Base-by-base conservation (phyloP, 2,797 vertebrate genomes). In the Esox lucius region DNA sequence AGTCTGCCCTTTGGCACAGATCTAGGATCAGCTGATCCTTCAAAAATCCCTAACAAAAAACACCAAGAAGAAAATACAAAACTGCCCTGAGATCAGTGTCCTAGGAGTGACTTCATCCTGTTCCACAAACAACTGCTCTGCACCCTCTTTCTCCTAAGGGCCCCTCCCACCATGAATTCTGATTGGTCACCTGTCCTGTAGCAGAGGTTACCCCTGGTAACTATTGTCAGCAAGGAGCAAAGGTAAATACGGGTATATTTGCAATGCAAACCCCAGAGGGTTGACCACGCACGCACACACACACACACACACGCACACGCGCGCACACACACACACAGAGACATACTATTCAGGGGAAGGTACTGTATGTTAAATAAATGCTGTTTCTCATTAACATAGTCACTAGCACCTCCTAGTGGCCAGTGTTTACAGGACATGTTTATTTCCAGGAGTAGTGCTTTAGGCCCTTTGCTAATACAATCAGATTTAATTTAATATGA, bases 101-200 rank as follows among this genome's bases (percentile, higher is more conserved):
- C 72, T 71, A 31, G 49, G 19, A 31, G 28, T 33, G 51, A 39
- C 28, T 77, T 69, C 73, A 68, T 48, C 68, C 53, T 76, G 70
- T 74, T 62, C 75, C 49, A 81, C 71, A 79, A 77, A 42, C 66
- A 77, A 83, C 78, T 78, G 88, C 85, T 76, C 79, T 82, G 73
- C 86, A 89, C 89, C 87, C 88, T 86, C 83, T 82, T 22, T 28
- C 69, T 33, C 67, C 76, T 70, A 48, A 75, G 75, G 85, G 81
- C 83, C 78, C 69, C 81, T 78, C 76, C 73, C 79, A 76, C 72
- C 12, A 73, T 76, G 76, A 65, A 51, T 16, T 83, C 73, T 87
- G 85, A 93, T 92, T 93, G 91, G 91, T 80, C 87, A 91, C 90
- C 90, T 90, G 91, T 91, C 86, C 89, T 90, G 87, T 91, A 88